phyloP scores from a whole-genome alignment of 2,797 vertebrate species.

The Babyrousa celebensis region DNA sequence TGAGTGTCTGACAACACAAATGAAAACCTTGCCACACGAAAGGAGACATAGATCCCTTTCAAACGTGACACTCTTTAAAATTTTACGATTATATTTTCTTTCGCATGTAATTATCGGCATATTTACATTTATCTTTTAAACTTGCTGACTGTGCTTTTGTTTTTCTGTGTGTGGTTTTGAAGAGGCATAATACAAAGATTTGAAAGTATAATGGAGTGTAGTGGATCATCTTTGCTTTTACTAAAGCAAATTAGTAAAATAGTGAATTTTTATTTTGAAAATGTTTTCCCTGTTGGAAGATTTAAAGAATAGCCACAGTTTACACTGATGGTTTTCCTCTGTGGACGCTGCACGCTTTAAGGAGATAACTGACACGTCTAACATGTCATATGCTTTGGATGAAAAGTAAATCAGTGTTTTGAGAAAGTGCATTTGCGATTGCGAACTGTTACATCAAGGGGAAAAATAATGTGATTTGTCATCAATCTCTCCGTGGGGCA shows the following conservation, averaged over 20 bases:
- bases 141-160: neutral
- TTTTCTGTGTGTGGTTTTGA: neutral
- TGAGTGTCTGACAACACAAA: neutral
- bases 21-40: neutral
- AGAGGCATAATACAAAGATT: neutral
- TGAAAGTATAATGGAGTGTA: neutral
- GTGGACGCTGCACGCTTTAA: conserved; percentile 53
- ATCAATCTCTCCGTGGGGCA: conserved; percentile 91
- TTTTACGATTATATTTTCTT: neutral
- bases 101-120: neutral
- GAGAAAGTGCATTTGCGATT: conserved; percentile 89
- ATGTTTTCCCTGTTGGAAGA: neutral
- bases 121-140: neutral
- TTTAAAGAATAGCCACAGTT: neutral
- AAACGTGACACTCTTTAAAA: neutral
- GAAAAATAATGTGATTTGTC: conserved; percentile 92
- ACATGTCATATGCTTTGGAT: conserved; percentile 76
- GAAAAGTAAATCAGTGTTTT: conserved; percentile 88
- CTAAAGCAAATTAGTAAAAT: neutral
- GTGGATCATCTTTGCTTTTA: neutral
- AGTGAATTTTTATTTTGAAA: neutral
- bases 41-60: neutral
- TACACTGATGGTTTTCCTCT: neutral
- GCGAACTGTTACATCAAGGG: conserved; percentile 89
- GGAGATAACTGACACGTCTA: conserved; percentile 63